These are phyloP conservation scores for Porphyrio hochstetteri DNA, from an alignment of 2,113 vertebrate genomes.

Conservation along the genomic window DNA sequence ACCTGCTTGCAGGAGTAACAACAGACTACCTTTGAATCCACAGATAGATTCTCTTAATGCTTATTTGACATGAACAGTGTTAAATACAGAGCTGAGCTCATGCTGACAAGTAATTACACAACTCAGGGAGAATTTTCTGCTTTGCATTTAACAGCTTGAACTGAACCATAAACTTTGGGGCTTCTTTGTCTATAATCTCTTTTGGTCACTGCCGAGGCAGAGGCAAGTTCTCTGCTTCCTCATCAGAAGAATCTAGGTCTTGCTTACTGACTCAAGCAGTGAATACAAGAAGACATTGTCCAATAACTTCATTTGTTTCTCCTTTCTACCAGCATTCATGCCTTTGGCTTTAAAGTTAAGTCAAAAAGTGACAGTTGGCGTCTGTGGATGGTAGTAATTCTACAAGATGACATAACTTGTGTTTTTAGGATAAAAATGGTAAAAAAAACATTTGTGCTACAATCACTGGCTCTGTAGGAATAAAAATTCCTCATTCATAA, in stretches of 20 bases:
- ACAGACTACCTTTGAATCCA: background rate
- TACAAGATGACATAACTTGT: conserved; percentile 31
- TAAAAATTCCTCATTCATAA: conserved; percentile 71
- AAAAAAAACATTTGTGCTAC: background rate
- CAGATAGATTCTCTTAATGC: background rate
- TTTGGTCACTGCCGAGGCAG: background rate
- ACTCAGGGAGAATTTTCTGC: background rate
- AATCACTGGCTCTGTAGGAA: conserved; percentile 63
- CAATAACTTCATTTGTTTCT: background rate
- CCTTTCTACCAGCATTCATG: background rate
- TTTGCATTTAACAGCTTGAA: background rate
- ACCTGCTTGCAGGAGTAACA: rapidly evolving
- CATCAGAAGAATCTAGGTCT: background rate
- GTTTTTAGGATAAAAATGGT: conserved; percentile 2
- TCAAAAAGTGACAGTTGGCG: conserved; percentile 22
- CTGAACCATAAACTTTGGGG: background rate
- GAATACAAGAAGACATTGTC: background rate
- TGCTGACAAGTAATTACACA: background rate
- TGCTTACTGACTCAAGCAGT: background rate
- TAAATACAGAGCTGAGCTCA: background rate
- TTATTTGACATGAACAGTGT: background rate
- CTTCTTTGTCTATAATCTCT: background rate
- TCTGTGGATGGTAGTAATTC: conserved; percentile 20
- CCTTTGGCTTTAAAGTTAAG: background rate
- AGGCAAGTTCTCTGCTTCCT: background rate